Conservation (phyloP, 1,140 invertebrate species). For the Penaeus indicus region DNA sequence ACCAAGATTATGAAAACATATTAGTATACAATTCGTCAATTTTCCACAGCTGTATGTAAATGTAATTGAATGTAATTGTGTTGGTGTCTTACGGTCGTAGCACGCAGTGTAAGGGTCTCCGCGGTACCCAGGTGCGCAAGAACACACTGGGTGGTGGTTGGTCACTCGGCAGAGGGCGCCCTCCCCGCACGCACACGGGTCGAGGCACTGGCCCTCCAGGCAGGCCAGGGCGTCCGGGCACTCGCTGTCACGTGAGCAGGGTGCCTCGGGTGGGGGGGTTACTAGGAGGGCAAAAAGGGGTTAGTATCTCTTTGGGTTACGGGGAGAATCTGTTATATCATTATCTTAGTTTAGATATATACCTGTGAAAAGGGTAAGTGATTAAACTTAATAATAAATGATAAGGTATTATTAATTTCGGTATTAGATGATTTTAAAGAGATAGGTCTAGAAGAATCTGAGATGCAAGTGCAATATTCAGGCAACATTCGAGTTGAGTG, state of each 20-base stretch:
- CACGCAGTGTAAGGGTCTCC: slow-evolving; percentile 68
- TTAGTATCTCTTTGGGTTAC: slow-evolving; percentile 9
- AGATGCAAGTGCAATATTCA: slow-evolving; percentile 19
- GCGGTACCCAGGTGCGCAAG: slow-evolving; percentile 68
- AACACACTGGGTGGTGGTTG: slow-evolving; percentile 68
- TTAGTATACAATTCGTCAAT: no score
- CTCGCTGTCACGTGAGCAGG: slow-evolving; percentile 66
- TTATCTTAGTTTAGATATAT: not conserved
- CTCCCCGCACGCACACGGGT: slow-evolving; percentile 69
- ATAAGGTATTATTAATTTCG: not conserved
- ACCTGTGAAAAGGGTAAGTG: slow-evolving; percentile 14
- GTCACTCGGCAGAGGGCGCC: slow-evolving; percentile 68
- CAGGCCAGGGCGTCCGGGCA: slow-evolving; percentile 69
- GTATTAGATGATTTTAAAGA: not conserved
- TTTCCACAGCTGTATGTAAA: no score
- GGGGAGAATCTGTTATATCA: no score
- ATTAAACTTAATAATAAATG: slow-evolving; percentile 32
- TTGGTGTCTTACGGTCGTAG: slow-evolving; percentile 51
- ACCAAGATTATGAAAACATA: no score
- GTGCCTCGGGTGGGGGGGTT: slow-evolving; percentile 7
- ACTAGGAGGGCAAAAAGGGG: slow-evolving; percentile 29
- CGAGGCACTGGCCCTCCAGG: slow-evolving; percentile 68
- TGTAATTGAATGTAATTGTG: not conserved
- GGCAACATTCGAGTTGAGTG: not conserved
- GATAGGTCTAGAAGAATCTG: slow-evolving; percentile 41